A percentile compares a stretch with the other conserved stretches of the same genome.
Evolutionary conservation across 2,113 vertebrate genomes (phyloP).

Genomic region (Aspidoscelis tigris): DNA sequence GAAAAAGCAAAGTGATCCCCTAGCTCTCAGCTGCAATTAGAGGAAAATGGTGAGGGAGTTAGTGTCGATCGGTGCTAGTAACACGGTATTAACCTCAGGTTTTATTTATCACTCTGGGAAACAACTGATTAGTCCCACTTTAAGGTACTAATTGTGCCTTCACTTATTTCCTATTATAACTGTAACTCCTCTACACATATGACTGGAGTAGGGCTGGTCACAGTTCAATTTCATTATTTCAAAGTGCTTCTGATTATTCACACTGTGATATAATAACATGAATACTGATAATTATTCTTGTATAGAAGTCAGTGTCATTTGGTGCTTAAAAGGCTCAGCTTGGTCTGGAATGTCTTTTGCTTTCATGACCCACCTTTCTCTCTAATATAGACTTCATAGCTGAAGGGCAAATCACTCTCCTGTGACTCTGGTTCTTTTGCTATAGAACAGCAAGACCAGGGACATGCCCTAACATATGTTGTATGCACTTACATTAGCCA

Average conservation of each 20-base stretch:
- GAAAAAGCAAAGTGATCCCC: not conserved
- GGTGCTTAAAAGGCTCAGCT: not conserved
- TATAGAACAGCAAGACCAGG: not conserved
- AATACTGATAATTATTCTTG: not conserved
- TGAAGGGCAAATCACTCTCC: not conserved
- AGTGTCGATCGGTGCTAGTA: not conserved
- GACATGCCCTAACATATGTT: no score
- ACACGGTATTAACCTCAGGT: slow-evolving; percentile 16
- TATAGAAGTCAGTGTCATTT: not conserved
- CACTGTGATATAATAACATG: not conserved
- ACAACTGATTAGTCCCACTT: slow-evolving; percentile 25
- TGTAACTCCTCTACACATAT: slow-evolving; percentile 18
- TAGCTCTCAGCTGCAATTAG: not conserved
- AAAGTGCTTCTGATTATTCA: not conserved
- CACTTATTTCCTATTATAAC: slow-evolving; percentile 28
- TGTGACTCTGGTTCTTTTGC: not conserved
- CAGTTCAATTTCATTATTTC: slow-evolving; percentile 19
- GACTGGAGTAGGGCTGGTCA: slow-evolving; percentile 8
- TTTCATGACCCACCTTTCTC: not conserved
- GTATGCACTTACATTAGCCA: not conserved
- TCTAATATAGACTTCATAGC: not conserved
- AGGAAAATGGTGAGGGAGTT: not conserved
- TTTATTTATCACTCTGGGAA: slow-evolving; percentile 14
- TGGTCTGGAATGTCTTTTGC: not conserved
- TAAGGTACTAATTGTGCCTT: slow-evolving; percentile 22